phyloP scores from a whole-genome alignment of 2,888 invertebrate genomes.

The Loripinus fragilis region DNA sequence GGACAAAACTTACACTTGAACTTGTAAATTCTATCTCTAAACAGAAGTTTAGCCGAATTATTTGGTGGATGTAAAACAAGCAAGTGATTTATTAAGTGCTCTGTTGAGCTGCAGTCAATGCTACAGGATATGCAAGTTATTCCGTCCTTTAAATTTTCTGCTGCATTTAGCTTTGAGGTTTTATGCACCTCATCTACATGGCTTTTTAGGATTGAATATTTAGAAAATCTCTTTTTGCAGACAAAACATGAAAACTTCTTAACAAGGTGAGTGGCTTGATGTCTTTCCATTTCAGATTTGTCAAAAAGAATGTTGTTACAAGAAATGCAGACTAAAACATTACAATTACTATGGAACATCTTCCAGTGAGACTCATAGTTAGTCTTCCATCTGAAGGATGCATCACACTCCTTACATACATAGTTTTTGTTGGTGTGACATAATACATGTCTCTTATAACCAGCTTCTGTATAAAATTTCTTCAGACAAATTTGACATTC shows the following conservation, averaged over 20 bases:
- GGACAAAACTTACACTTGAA: constrained; percentile 10
- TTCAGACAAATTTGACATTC: constrained; percentile 3
- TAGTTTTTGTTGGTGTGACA: background rate
- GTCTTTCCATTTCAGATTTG: background rate
- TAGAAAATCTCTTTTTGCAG: constrained; percentile 2
- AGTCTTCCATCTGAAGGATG: background rate
- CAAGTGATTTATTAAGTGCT: background rate
- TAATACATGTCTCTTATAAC: background rate
- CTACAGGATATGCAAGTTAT: background rate
- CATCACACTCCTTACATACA: constrained; percentile 4
- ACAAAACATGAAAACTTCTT: background rate
- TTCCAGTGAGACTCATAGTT: background rate
- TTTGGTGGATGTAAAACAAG: background rate
- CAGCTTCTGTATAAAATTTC: background rate
- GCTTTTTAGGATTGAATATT: background rate
- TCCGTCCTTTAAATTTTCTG: too few species aligned
- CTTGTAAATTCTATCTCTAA: constrained; percentile 5
- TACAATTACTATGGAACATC: background rate
- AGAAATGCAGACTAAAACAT: background rate
- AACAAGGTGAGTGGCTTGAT: background rate
- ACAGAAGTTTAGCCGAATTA: background rate
- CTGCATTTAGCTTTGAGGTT: background rate
- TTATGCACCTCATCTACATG: constrained; percentile 1
- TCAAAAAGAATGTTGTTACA: background rate
- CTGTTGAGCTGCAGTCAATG: background rate